Evolutionary conservation across 2,888 invertebrate species (phyloP).

Genomic region (Spodoptera picta): DNA sequence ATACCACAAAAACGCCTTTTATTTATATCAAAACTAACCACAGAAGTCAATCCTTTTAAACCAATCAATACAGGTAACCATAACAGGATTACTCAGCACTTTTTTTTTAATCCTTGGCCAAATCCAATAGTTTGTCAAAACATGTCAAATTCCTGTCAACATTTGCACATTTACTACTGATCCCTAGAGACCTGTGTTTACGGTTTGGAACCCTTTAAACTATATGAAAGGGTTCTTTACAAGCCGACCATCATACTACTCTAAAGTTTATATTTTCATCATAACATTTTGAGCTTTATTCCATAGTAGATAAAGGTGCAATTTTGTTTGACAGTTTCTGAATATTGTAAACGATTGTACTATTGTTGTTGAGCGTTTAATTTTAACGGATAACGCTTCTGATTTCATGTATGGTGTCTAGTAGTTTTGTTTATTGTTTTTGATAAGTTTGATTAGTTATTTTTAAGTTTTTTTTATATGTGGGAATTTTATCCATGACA

Average conservation of each 20-base stretch:
- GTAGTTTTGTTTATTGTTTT: constrained; percentile 10
- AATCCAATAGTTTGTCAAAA: constrained; percentile 82
- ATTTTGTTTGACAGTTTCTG: not conserved
- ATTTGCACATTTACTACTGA: constrained; percentile 69
- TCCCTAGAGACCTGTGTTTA: constrained; percentile 74
- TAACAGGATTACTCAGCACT: constrained; percentile 77
- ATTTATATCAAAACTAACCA: not conserved
- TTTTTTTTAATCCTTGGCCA: constrained; percentile 58
- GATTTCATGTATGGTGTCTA: constrained; percentile 9
- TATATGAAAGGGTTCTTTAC: constrained; percentile 70
- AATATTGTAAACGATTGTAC: constrained; percentile 62
- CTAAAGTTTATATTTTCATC: too few species aligned
- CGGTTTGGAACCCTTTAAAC: constrained; percentile 67
- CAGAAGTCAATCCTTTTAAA: constrained; percentile 20
- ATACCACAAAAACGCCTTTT: not conserved
- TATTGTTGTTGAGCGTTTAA: constrained; percentile 58
- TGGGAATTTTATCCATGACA: too few species aligned
- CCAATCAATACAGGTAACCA: constrained; percentile 72
- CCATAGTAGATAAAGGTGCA: too few species aligned
- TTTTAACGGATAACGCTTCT: constrained; percentile 56
- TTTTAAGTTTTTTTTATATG: not conserved
- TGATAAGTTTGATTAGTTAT: not conserved
- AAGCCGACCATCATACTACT: too few species aligned
- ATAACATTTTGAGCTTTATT: too few species aligned
- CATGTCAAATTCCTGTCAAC: constrained; percentile 80